These are phyloP conservation scores for Meloidogyne floridensis DNA, from an alignment of 1,140 invertebrate species.

Conservation along the genomic window DNA sequence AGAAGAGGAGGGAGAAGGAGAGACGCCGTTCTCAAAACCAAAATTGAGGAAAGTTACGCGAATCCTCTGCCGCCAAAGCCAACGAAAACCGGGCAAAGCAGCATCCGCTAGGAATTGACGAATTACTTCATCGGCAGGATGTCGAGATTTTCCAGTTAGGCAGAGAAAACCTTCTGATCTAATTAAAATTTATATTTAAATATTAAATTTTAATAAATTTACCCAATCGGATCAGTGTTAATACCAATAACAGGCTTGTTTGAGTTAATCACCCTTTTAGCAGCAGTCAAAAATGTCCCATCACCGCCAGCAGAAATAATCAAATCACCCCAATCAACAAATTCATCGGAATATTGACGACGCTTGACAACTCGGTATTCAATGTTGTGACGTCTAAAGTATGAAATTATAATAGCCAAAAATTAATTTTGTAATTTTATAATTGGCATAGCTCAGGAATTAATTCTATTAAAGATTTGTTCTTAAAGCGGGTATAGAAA, in stretches of 20 bases:
- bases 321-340: constrained; percentile 88
- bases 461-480: too few relatives aligned
- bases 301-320: constrained; percentile 94
- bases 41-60: constrained; percentile 75
- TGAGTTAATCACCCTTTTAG: constrained; percentile 77
- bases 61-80: constrained; percentile 83
- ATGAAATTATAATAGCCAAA: background rate
- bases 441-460: too few relatives aligned
- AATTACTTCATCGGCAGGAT: constrained; percentile 75
- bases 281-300: constrained; percentile 92
- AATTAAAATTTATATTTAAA: constrained; percentile 49
- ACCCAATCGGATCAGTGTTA: constrained; percentile 86
- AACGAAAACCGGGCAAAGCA: constrained; percentile 67
- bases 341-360: constrained; percentile 67
- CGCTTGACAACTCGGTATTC: constrained; percentile 51
- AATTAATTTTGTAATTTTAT: constrained; percentile 1
- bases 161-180: constrained; percentile 90
- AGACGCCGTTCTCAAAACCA: constrained; percentile 5
- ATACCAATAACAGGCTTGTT: constrained; percentile 90
- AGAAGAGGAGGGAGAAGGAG: constrained; percentile 35
- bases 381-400: constrained; percentile 57
- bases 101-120: constrained; percentile 70
- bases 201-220: background rate
- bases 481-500: too few relatives aligned
- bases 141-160: constrained; percentile 77